Base-by-base conservation (phyloP, 1,140 invertebrate species). In the Lineus longissimus region DNA sequence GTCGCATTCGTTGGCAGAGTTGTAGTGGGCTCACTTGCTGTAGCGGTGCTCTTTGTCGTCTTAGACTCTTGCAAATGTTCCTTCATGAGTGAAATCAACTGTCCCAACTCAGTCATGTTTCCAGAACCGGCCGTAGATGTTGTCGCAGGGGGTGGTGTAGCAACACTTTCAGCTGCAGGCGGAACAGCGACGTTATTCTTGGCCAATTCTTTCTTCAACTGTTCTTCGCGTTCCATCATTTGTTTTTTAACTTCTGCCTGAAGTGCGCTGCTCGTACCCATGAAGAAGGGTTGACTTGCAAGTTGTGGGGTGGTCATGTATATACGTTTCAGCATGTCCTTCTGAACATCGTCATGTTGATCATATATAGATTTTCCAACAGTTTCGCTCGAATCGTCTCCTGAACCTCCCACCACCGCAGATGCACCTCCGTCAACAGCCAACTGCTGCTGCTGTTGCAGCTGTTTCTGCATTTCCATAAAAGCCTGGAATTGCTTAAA, bases 71-170 rank as follows among this genome's bases (percentile, higher is more conserved):
- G 6, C 25, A 51, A n/a, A 15, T 51, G 47, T 51, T 51, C n/a
- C n/a, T 51, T 51, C 47, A 51, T 51, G 6, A 51, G 47, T 51
- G 47, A 51, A 51, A 51, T 51, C 47, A 51, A 51, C n/a, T 51
- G 6, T 4, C 47, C 47, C 19, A 51, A 7, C 25, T 51, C 47
- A n/a, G 11, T 43, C 40, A 43, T 43, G 11, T 19, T 11, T 43
- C 19, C 40, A 43, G 40, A n/a, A n/a, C n/a, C 40, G 11, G 11
- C 19, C 47, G 6, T 7, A 23, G 47, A 4, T 51, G 47, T 23
- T 51, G 47, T n/a, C 9, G n/a, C 47, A 6, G 11, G 11, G 19
- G 11, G 11, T 43, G 40, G 40, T 51, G 6, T 27, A 7, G 6
- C n/a, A 4, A 27, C 47, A 7, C 19, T 51, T 9, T 19, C 47